Evolutionary conservation across 1,140 invertebrate genomes (phyloP).

Genomic region (Drosophila carrolli): DNA sequence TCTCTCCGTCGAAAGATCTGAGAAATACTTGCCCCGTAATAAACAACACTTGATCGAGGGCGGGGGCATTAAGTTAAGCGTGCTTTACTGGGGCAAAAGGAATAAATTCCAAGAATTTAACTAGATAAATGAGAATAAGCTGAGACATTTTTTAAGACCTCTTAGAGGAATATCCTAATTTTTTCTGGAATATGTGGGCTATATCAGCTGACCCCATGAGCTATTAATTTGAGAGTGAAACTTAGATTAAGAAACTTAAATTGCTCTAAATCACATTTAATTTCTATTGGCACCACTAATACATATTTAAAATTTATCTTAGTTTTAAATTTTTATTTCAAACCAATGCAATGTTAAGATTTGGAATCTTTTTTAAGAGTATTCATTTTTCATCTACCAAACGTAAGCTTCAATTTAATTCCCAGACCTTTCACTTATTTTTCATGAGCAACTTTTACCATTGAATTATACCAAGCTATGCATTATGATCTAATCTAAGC

Average conservation of each 20-base stretch:
- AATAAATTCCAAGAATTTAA: slow-evolving; percentile 32
- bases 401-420: not conserved
- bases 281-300: too few relatives aligned
- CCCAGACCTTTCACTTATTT: not conserved
- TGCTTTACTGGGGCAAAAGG: slow-evolving; percentile 15
- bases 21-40: slow-evolving; percentile 27
- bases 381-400: too few relatives aligned
- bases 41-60: slow-evolving; percentile 41
- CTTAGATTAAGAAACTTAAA: not conserved
- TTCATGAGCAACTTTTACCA: slow-evolving; percentile 7
- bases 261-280: too few relatives aligned
- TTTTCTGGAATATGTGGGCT: too few relatives aligned
- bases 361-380: too few relatives aligned
- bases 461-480: slow-evolving; percentile 51
- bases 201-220: too few relatives aligned
- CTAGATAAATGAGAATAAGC: slow-evolving; percentile 26
- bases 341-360: too few relatives aligned
- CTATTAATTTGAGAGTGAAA: too few relatives aligned
- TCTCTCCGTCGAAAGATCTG: slow-evolving; percentile 30
- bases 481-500: slow-evolving; percentile 62
- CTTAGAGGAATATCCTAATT: too few relatives aligned
- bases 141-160: not conserved
- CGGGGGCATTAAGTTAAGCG: slow-evolving; percentile 26
- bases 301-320: too few relatives aligned
- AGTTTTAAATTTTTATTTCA: not conserved